Evolutionary conservation across 2,888 invertebrate species (phyloP).

Genomic region (Alitta virens): DNA sequence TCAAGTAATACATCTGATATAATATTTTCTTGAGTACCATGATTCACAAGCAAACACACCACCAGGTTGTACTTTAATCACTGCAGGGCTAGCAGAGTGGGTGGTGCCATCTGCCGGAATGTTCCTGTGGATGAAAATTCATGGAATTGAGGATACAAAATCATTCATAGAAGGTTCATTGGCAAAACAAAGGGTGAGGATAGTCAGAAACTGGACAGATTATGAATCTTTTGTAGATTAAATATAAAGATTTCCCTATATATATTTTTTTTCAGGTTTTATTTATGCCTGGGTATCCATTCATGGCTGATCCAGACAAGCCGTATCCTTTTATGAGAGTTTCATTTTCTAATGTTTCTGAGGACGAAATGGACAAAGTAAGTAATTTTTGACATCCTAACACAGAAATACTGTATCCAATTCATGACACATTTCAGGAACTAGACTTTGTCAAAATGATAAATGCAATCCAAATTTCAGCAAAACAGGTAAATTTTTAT

Average conservation of each 20-base stretch:
- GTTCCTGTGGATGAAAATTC: constrained; percentile 75
- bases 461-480: too few species aligned
- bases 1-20: too few species aligned
- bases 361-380: constrained; percentile 67
- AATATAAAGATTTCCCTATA: background rate
- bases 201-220: too few species aligned
- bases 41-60: too few species aligned
- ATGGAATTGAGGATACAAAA: constrained; percentile 69
- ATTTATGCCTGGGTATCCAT: constrained; percentile 70
- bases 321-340: constrained; percentile 71
- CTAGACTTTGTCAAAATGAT: too few species aligned
- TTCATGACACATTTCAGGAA: too few species aligned
- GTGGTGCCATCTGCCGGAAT: constrained; percentile 70
- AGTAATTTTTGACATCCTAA: too few species aligned
- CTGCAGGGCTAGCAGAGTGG: constrained; percentile 67
- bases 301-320: constrained; percentile 65
- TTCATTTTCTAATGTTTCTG: constrained; percentile 69
- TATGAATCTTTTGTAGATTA: too few species aligned
- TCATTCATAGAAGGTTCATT: constrained; percentile 72
- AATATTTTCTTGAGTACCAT: too few species aligned
- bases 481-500: too few species aligned
- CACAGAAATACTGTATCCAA: too few species aligned
- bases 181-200: constrained; percentile 66
- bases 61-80: background rate
- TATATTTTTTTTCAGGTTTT: constrained; percentile 23